phyloP scores from a whole-genome alignment of 2,797 vertebrate species.

The Pseudotriccus pelzelni region DNA sequence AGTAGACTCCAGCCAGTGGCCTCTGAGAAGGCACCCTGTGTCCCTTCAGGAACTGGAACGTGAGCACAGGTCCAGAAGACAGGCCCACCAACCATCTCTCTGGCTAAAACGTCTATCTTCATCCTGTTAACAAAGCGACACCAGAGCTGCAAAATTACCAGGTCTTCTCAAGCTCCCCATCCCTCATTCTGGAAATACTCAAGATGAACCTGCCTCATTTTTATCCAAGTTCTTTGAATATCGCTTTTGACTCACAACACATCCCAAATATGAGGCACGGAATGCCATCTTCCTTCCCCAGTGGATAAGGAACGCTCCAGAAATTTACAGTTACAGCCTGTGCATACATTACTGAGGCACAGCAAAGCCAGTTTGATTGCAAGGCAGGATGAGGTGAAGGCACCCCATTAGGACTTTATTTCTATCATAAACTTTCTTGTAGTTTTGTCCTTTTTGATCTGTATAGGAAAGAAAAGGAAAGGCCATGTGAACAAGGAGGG shows the following conservation, averaged over 20 bases:
- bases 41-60: background rate
- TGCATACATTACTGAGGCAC: background rate
- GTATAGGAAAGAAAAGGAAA: background rate
- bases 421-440: background rate
- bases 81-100: background rate
- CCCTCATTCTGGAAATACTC: background rate
- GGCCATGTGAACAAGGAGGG: background rate
- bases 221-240: background rate
- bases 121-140: background rate
- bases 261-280: background rate
- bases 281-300: background rate
- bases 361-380: fast-evolving
- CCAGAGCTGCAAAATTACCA: background rate
- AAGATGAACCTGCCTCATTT: background rate
- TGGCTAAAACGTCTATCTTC: background rate
- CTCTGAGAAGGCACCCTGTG: background rate
- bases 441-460: background rate
- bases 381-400: background rate
- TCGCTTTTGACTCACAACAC: background rate
- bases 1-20: background rate
- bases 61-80: background rate
- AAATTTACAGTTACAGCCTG: background rate
- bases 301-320: background rate
- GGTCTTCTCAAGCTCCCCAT: background rate
- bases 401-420: background rate